Base-by-base conservation (phyloP, 2,888 invertebrate species). In the Brassicogethes aeneus region DNA sequence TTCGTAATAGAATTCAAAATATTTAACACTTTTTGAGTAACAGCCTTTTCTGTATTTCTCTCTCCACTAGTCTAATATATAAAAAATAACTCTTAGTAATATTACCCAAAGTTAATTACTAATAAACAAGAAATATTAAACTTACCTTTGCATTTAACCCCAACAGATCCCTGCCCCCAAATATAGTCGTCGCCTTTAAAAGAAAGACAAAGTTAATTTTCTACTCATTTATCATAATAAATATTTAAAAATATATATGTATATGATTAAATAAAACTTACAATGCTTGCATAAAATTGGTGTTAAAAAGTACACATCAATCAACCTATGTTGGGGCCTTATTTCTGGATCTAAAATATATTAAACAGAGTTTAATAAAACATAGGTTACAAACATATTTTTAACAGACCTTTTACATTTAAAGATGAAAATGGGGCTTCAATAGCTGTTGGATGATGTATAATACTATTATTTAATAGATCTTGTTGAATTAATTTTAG, bases 71-170 rank as follows among this genome's bases (percentile, higher is more conserved):
- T n/a, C n/a, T n/a, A n/a, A n/a, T n/a, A n/a, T n/a, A n/a, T n/a
- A n/a, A n/a, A n/a, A n/a, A n/a, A n/a, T n/a, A n/a, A n/a, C n/a
- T n/a, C n/a, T n/a, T n/a, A n/a, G n/a, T n/a, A n/a, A n/a, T n/a
- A n/a, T n/a, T n/a, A n/a, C n/a, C n/a, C n/a, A n/a, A n/a, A n/a
- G n/a, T n/a, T n/a, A n/a, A n/a, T n/a, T n/a, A n/a, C n/a, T n/a
- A n/a, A n/a, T n/a, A n/a, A n/a, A n/a, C n/a, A n/a, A n/a, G n/a
- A n/a, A n/a, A n/a, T n/a, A n/a, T n/a, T n/a, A n/a, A n/a, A 58
- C 71, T 70, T 68, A 79, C 79, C 76, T 71, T 73, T 73, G 61
- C 79, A 79, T 64, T 73, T 71, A 44, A 72, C 68, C 38, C 77
- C 78, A 45, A 75, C 70, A 59, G 67, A 70, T 41, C 76, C 76